A percentile compares a stretch with the other conserved stretches of the same genome.
phyloP scores from a whole-genome alignment of 2,797 vertebrate species.

The Gastrophryne carolinensis region DNA sequence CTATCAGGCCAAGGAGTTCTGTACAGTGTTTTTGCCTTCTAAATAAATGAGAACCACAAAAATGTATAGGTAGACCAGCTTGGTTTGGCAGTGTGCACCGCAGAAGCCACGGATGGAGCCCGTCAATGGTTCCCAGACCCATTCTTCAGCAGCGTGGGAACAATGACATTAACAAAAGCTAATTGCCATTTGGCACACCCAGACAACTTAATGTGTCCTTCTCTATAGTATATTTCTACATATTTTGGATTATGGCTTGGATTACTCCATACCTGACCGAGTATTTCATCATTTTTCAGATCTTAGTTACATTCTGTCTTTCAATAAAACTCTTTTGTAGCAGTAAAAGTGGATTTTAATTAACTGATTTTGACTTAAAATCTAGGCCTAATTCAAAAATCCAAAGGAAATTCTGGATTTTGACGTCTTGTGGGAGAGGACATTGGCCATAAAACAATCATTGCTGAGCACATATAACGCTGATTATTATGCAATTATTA shows the following conservation, averaged over 20 bases:
- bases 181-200: constrained; percentile 42
- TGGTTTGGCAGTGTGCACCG: no score
- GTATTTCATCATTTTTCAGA: background rate
- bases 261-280: constrained; percentile 20
- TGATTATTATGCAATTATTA: no score
- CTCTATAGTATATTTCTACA: constrained; percentile 1
- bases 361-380: background rate
- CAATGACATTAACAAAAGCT: constrained; percentile 39
- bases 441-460: no score
- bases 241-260: constrained; percentile 22
- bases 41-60: no score
- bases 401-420: background rate
- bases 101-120: no score
- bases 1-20: no score
- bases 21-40: no score
- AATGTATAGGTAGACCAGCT: no score
- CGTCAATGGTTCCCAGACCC: no score
- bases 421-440: no score
- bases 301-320: background rate
- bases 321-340: background rate
- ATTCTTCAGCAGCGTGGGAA: no score
- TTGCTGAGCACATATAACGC: no score
- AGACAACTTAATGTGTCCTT: constrained; percentile 27
- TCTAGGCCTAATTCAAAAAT: background rate
- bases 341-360: constrained; percentile 11